Percentiles rank a stretch among this genome's conserved stretches.
phyloP scores from a whole-genome alignment of 2,113 vertebrate species.

The Mionectes macconnelli region DNA sequence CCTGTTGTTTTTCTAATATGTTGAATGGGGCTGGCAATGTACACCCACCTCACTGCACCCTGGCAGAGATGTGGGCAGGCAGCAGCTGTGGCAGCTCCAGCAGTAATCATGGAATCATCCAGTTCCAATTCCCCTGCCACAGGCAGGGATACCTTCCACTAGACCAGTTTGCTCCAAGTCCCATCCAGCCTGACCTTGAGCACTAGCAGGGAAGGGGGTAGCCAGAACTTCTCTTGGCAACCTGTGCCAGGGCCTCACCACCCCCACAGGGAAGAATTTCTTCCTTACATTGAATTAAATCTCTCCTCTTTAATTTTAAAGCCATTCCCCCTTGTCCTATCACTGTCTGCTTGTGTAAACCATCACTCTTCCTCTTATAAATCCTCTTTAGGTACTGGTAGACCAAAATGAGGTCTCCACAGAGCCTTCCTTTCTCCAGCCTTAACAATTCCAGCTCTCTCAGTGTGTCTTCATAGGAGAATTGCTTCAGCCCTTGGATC shows the following conservation, averaged over 20 bases:
- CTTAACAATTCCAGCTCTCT: neutral
- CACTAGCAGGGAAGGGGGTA: neutral
- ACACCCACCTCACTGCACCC: neutral
- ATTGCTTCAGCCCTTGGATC: neutral
- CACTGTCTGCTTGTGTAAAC: neutral
- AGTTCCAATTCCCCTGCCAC: fast-evolving
- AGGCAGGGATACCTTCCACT: neutral
- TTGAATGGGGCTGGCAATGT: neutral
- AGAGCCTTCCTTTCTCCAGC: neutral
- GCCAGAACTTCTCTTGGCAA: neutral
- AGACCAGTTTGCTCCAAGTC: neutral
- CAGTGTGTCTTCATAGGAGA: neutral
- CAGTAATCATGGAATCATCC: neutral
- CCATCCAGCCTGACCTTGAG: neutral
- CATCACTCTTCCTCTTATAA: fast-evolving
- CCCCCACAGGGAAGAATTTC: neutral
- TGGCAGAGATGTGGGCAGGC: neutral
- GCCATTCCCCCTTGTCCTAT: neutral
- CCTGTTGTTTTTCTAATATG: neutral
- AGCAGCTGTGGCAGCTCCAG: neutral
- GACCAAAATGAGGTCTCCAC: neutral
- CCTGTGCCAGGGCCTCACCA: neutral
- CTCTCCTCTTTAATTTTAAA: neutral
- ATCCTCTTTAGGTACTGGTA: neutral
- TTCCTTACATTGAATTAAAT: neutral